phyloP scores from a whole-genome alignment of 2,113 vertebrate genomes.

The Dicerorhinus sumatrensis region DNA sequence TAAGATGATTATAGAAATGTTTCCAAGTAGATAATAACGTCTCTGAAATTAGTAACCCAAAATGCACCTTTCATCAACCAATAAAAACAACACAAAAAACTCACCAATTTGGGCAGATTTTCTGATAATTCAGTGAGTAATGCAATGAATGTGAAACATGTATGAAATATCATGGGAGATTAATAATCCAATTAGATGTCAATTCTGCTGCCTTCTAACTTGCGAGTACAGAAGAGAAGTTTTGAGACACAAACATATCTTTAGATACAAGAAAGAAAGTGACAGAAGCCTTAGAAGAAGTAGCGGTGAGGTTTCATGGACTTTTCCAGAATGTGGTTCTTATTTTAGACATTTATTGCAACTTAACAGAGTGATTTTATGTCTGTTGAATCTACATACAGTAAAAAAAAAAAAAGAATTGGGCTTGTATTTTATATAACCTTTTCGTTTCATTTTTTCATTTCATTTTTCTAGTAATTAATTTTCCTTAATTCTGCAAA shows the following conservation, averaged over 20 bases:
- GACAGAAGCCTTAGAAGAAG: neutral
- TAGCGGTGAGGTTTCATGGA: neutral
- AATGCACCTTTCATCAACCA: conserved; percentile 40
- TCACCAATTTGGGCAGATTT: conserved; percentile 50
- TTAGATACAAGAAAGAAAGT: neutral
- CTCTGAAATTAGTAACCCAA: conserved; percentile 56
- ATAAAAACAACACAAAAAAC: conserved; percentile 61
- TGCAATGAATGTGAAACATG: neutral
- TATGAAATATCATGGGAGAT: neutral
- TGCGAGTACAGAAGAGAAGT: neutral
- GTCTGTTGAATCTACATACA: neutral
- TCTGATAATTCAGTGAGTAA: conserved; percentile 25
- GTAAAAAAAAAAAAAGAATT: neutral
- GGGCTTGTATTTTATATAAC: neutral
- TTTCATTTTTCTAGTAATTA: neutral
- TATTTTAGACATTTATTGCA: neutral
- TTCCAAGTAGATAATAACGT: conserved; percentile 59
- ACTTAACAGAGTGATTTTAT: neutral
- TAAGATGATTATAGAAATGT: conserved; percentile 58
- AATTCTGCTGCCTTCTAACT: neutral
- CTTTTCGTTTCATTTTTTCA: neutral
- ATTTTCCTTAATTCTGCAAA: neutral
- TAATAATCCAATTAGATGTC: neutral
- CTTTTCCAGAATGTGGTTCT: neutral
- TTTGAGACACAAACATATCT: neutral